Percentiles rank a stretch among this genome's conserved stretches.
Evolutionary conservation across 2,888 invertebrate genomes (phyloP).

Genomic region (Hypomecis punctinalis): DNA sequence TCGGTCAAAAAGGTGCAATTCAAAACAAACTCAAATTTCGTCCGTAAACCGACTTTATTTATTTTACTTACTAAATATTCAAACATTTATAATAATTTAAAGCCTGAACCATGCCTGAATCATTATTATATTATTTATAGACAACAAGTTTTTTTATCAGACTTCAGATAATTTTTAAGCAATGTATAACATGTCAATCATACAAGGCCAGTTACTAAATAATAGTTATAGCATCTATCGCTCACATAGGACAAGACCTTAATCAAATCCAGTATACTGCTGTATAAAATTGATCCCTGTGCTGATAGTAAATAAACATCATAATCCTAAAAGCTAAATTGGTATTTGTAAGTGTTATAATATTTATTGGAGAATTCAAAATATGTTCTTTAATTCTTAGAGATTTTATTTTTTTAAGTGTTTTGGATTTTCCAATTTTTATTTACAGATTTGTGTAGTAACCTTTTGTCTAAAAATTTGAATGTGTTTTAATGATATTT

Average conservation of each 20-base stretch:
- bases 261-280: conserved; percentile 25
- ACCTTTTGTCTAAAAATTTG: conserved; percentile 5
- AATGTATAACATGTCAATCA: too few relatives aligned
- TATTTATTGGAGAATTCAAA: conserved; percentile 36
- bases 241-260: conserved; percentile 6
- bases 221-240: not conserved
- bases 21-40: too few relatives aligned
- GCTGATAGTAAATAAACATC: conserved; percentile 26
- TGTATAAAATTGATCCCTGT: conserved; percentile 30
- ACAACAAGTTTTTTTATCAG: too few relatives aligned
- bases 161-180: too few relatives aligned
- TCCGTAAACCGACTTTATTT: too few relatives aligned
- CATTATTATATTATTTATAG: too few relatives aligned
- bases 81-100: too few relatives aligned
- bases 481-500: conserved; percentile 21
- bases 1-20: too few relatives aligned
- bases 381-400: not conserved
- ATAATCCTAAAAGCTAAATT: conserved; percentile 36
- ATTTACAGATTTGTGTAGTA: conserved; percentile 5
- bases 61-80: too few relatives aligned
- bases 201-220: too few relatives aligned
- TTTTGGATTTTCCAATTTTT: conserved; percentile 30
- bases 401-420: too few relatives aligned
- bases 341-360: conserved; percentile 23
- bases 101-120: too few relatives aligned